Percentiles rank a stretch among this genome's conserved stretches.
These are phyloP conservation scores for Nycticryphes semicollaris DNA, from an alignment of 2,113 vertebrate species.

Conservation along the genomic window DNA sequence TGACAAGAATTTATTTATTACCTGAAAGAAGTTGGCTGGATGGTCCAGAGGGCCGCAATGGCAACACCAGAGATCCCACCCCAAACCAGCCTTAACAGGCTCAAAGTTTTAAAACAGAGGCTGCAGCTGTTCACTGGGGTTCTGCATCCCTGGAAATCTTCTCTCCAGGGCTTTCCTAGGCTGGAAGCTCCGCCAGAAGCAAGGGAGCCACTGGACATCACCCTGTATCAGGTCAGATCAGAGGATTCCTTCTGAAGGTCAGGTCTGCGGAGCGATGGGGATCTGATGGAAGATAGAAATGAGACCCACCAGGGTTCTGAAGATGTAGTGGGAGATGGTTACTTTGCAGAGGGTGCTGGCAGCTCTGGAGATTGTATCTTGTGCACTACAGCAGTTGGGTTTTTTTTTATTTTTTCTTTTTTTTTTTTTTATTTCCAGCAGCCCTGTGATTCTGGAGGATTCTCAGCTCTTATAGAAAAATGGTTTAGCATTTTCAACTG, in stretches of 20 bases:
- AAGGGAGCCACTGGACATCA: neutral
- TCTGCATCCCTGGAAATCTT: neutral
- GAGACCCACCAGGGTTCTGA: neutral
- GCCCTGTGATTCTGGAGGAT: neutral
- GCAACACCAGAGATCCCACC: neutral
- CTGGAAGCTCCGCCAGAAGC: neutral
- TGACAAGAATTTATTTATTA: neutral
- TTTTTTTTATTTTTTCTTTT: too few species aligned
- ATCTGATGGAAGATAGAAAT: fast-evolving
- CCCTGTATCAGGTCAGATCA: fast-evolving
- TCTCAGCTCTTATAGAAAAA: neutral
- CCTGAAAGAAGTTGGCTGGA: neutral
- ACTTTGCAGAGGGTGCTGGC: neutral
- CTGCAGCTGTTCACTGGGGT: neutral
- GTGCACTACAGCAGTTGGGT: neutral
- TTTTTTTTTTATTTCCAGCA: neutral
- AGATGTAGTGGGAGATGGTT: neutral
- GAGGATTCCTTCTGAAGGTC: neutral
- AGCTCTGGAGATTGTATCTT: neutral
- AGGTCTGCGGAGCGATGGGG: fast-evolving
- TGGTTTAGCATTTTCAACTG: neutral
- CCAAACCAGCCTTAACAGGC: neutral
- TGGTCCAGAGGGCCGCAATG: fast-evolving
- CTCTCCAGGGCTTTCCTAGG: fast-evolving
- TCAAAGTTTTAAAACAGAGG: neutral